phyloP scores from a whole-genome alignment of 1,140 invertebrate genomes.

The Bombus sylvicola region DNA sequence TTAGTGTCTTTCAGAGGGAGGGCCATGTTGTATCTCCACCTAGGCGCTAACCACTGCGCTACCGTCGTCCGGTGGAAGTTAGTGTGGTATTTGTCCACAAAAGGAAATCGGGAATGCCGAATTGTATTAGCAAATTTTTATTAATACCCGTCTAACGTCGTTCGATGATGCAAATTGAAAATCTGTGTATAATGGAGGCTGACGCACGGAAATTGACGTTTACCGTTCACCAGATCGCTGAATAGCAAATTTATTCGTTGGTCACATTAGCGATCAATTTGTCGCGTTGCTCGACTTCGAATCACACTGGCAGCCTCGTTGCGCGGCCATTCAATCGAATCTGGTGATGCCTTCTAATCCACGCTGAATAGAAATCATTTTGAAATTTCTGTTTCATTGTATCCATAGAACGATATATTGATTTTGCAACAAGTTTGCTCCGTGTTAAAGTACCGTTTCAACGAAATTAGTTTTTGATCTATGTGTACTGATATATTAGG shows the following conservation, averaged over 20 bases:
- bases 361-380: not conserved
- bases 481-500: too few species aligned
- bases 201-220: conserved; percentile 18
- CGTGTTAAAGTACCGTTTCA: not conserved
- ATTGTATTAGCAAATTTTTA: not conserved
- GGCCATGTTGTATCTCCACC: too few species aligned
- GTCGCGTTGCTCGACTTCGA: not conserved
- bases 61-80: too few species aligned
- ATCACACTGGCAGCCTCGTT: not conserved
- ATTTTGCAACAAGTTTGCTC: not conserved
- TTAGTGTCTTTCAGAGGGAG: too few species aligned
- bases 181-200: not conserved
- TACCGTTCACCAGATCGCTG: conserved; percentile 2
- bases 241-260: conserved; percentile 18
- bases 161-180: too few species aligned
- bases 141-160: not conserved
- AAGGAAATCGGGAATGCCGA: rapidly evolving
- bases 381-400: not conserved
- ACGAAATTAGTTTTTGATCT: too few species aligned
- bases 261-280: conserved; percentile 22
- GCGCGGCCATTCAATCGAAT: not conserved
- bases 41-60: too few species aligned
- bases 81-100: too few species aligned
- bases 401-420: too few species aligned
- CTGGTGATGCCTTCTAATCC: not conserved